Conservation (phyloP, 1,140 invertebrate genomes). For the Procambarus clarkii region DNA sequence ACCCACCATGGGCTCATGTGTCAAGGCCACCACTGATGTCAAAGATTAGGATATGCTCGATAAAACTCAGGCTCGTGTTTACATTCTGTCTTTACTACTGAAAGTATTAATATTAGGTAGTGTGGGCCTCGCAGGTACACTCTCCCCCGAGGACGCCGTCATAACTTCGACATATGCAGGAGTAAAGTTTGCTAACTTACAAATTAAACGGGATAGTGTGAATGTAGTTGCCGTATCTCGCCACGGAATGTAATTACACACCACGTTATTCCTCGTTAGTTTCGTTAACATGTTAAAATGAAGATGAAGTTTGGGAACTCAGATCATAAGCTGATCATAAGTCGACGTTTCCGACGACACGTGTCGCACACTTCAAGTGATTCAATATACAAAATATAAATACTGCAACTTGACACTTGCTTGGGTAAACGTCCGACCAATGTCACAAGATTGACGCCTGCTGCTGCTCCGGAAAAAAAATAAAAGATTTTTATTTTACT, state of each 20-base stretch:
- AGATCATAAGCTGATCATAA: neutral
- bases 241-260: constrained; percentile 28
- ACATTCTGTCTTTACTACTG: neutral
- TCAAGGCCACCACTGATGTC: constrained; percentile 46
- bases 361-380: too few relatives aligned
- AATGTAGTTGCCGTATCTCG: constrained; percentile 35
- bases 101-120: neutral
- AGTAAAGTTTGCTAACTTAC: constrained; percentile 54
- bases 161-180: constrained; percentile 52
- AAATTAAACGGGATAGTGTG: constrained; percentile 61
- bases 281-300: neutral
- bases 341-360: too few relatives aligned
- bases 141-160: constrained; percentile 20
- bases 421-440: constrained; percentile 34
- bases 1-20: constrained; percentile 38
- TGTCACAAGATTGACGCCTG: constrained; percentile 37
- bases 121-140: constrained; percentile 23
- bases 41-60: constrained; percentile 28
- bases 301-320: neutral
- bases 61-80: neutral
- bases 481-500: neutral
- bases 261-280: neutral
- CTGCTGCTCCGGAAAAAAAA: neutral
- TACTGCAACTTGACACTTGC: neutral
- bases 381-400: constrained; percentile 12